phyloP scores from a whole-genome alignment of 1,140 invertebrate genomes.

The Mercenaria mercenaria region DNA sequence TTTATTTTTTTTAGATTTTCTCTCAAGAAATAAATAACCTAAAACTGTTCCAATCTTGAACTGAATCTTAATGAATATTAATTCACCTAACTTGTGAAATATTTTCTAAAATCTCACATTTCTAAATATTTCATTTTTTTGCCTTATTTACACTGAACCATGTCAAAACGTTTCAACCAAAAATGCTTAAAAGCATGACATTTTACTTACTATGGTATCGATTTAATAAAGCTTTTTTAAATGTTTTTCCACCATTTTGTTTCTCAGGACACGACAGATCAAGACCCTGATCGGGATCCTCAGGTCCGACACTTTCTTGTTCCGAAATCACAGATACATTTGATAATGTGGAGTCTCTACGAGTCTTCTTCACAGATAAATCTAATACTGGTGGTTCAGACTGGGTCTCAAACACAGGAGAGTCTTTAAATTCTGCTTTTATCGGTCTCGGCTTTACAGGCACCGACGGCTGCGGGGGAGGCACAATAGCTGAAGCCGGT shows the following conservation, averaged over 20 bases:
- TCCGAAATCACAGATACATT: slow-evolving; percentile 39
- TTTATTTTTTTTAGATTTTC: too few relatives aligned
- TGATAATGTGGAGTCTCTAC: slow-evolving; percentile 57
- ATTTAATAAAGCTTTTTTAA: slow-evolving; percentile 66
- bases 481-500: background rate
- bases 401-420: background rate
- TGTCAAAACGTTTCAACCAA: too few relatives aligned
- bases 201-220: slow-evolving; percentile 57
- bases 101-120: too few relatives aligned
- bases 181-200: too few relatives aligned
- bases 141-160: too few relatives aligned
- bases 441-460: background rate
- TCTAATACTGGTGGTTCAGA: slow-evolving; percentile 68
- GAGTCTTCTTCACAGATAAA: slow-evolving; percentile 73
- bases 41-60: too few relatives aligned
- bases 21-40: too few relatives aligned
- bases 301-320: slow-evolving; percentile 10
- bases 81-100: too few relatives aligned
- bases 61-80: too few relatives aligned
- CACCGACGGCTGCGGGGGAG: background rate
- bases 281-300: slow-evolving; percentile 65
- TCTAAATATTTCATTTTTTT: too few relatives aligned
- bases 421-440: background rate
- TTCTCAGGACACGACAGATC: slow-evolving; percentile 57
- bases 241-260: slow-evolving; percentile 64